Conservation (phyloP, 2,797 vertebrate species). For the Bryconaethiops microstoma region DNA sequence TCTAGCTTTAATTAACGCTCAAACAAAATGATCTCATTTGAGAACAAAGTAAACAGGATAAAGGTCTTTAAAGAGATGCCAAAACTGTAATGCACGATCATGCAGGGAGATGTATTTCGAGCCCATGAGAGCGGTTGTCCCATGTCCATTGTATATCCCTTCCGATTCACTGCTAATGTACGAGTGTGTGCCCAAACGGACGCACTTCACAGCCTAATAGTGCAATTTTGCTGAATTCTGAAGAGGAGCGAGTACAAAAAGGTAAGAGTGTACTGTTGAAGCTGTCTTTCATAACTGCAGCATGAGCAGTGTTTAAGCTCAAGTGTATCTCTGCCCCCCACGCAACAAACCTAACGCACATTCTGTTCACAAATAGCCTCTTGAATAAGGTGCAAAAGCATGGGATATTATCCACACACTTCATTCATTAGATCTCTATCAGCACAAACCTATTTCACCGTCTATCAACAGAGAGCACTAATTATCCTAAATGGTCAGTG, state of each 20-base stretch:
- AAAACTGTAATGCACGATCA: background rate
- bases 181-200: conserved; percentile 39
- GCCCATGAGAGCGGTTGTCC: conserved; percentile 16
- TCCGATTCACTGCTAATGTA: conserved; percentile 34
- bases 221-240: conserved; percentile 40
- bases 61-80: conserved; percentile 13
- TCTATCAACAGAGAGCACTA: conserved; percentile 30
- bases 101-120: conserved; percentile 1
- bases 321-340: conserved; percentile 41
- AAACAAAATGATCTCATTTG: conserved; percentile 25
- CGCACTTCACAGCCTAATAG: conserved; percentile 55
- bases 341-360: conserved; percentile 5
- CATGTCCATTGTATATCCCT: background rate
- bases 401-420: conserved; percentile 43
- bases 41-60: conserved; percentile 47
- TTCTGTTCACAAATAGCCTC: conserved; percentile 37
- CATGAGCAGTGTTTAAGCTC: conserved; percentile 19
- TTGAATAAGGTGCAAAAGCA: conserved; percentile 44
- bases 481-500: conserved; percentile 43
- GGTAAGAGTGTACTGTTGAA: conserved; percentile 42
- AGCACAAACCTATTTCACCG: conserved; percentile 35
- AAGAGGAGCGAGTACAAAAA: conserved; percentile 41
- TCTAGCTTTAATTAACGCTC: background rate
- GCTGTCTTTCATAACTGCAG: conserved; percentile 21
- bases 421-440: conserved; percentile 39